phyloP scores from a whole-genome alignment of 2,888 invertebrate genomes.

The Anticlea derivata region DNA sequence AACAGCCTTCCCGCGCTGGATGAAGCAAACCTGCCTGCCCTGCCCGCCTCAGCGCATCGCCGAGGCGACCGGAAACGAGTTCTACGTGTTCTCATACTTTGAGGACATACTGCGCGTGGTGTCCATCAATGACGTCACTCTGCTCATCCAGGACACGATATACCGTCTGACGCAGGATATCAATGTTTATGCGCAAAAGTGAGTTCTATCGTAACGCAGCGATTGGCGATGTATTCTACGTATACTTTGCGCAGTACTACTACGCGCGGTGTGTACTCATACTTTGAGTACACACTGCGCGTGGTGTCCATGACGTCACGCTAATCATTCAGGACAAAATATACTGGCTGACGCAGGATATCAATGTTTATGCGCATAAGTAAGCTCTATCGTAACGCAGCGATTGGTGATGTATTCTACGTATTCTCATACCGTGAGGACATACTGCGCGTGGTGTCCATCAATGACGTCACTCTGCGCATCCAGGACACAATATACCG shows the following conservation, averaged over 20 bases:
- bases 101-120: conserved; percentile 90
- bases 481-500: conserved; percentile 87
- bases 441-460: conserved; percentile 87
- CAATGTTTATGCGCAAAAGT: conserved; percentile 85
- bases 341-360: conserved; percentile 86
- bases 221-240: conserved; percentile 81
- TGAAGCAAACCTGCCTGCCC: conserved; percentile 90
- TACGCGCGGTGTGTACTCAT: too few species aligned
- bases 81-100: conserved; percentile 89
- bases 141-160: conserved; percentile 87
- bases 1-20: conserved; percentile 92
- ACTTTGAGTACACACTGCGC: conserved; percentile 90
- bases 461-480: conserved; percentile 86
- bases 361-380: conserved; percentile 85
- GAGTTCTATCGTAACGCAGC: conserved; percentile 66
- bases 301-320: conserved; percentile 87
- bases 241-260: too few species aligned
- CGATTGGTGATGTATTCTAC: conserved; percentile 82
- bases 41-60: conserved; percentile 85
- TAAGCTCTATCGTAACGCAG: conserved; percentile 66
- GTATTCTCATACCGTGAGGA: conserved; percentile 92
- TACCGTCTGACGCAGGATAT: conserved; percentile 87
- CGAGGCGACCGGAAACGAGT: conserved; percentile 81
- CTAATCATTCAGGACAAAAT: conserved; percentile 87
- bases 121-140: conserved; percentile 87